Conservation (phyloP, 2,113 vertebrate genomes). For the Sylvicapra grimmia region DNA sequence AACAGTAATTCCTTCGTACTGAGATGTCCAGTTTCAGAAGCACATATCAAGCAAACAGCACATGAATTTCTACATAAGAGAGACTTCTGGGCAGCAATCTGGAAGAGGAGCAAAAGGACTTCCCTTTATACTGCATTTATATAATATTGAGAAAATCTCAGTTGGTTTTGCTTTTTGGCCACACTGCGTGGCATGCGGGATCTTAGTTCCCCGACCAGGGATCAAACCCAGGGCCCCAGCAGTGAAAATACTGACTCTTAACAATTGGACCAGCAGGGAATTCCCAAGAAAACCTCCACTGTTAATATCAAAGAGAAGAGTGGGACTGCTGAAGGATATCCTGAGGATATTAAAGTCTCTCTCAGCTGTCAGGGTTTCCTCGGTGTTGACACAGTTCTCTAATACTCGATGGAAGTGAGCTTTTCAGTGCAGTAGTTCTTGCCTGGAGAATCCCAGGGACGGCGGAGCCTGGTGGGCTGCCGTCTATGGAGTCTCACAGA, state of each 20-base stretch:
- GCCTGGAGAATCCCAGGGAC: no score
- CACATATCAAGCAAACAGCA: neutral
- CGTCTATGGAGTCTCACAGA: no score
- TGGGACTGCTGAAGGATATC: neutral
- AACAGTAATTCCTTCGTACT: neutral
- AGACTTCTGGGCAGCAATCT: neutral
- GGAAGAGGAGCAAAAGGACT: neutral
- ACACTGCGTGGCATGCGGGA: neutral
- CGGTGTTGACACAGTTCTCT: neutral
- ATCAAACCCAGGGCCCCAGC: neutral
- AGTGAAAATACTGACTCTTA: neutral
- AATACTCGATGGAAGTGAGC: neutral
- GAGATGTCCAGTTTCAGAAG: neutral
- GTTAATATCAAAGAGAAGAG: neutral
- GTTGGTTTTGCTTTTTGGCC: neutral
- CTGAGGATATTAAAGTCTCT: fast-evolving
- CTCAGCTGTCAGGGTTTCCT: neutral
- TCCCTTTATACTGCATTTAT: neutral
- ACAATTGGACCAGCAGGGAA: neutral
- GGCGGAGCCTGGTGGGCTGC: no score
- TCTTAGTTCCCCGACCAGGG: neutral
- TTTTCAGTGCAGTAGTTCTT: neutral
- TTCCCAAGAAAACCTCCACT: neutral
- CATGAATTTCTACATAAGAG: neutral
- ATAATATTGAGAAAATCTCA: neutral